Conservation (phyloP, 2,888 invertebrate species). For the Sycophila texana region DNA sequence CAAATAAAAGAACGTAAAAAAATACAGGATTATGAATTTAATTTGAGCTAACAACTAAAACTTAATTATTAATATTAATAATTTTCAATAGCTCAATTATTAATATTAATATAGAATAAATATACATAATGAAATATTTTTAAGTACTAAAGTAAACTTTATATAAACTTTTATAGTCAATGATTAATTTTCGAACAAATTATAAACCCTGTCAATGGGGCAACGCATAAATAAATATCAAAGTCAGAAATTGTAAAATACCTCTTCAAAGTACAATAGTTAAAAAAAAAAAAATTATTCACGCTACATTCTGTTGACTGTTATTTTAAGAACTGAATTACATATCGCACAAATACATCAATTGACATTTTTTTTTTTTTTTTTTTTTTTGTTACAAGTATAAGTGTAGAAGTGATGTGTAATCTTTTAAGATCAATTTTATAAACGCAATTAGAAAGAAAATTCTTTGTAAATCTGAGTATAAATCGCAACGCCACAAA, state of each 20-base stretch:
- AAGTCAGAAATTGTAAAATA: conserved; percentile 9
- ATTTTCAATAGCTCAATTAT: no score
- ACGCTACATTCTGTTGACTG: conserved; percentile 23
- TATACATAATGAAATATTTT: conserved; percentile 30
- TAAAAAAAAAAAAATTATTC: neutral
- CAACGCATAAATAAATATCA: conserved; percentile 29
- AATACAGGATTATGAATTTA: conserved; percentile 22
- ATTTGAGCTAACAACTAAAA: conserved; percentile 20
- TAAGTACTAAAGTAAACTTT: conserved; percentile 22
- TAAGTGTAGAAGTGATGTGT: conserved; percentile 7
- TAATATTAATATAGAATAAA: neutral
- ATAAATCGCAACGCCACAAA: conserved; percentile 47
- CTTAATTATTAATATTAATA: conserved; percentile 7
- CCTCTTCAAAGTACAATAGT: no score
- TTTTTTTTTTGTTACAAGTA: neutral
- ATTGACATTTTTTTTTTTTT: conserved; percentile 20
- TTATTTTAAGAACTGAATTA: conserved; percentile 32
- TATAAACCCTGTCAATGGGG: neutral
- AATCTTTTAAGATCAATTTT: conserved; percentile 15
- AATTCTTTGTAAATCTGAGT: conserved; percentile 28
- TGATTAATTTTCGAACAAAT: neutral
- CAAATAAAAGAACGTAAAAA: conserved; percentile 37
- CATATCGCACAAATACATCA: conserved; percentile 21
- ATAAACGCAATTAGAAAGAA: neutral
- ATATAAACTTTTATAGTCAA: conserved; percentile 6